Conservation (phyloP, 2,113 vertebrate species). For the Oryzias curvinotus region DNA sequence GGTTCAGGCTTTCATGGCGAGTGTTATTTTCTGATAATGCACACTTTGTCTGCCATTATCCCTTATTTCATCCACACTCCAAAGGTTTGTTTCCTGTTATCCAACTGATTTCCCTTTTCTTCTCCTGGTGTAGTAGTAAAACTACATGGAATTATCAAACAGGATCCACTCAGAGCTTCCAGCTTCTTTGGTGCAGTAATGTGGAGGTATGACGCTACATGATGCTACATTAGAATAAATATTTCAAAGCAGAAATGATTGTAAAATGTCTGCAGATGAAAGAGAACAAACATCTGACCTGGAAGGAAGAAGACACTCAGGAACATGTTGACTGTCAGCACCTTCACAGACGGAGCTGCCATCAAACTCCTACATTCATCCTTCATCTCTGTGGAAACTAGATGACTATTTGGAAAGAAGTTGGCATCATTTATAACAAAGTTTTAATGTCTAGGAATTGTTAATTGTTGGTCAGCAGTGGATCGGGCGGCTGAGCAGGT, state of each 20-base stretch:
- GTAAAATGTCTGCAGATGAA: neutral
- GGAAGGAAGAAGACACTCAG: neutral
- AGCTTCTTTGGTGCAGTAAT: neutral
- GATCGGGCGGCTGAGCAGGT: too few species aligned
- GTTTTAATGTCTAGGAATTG: too few species aligned
- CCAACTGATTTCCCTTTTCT: neutral
- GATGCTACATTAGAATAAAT: too few species aligned
- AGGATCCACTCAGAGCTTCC: neutral
- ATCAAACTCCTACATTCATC: neutral
- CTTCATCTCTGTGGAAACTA: neutral
- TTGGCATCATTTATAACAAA: too few species aligned
- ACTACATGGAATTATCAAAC: slow-evolving; percentile 9
- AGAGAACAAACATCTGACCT: too few species aligned
- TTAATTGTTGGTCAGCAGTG: too few species aligned
- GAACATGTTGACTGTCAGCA: slow-evolving; percentile 7
- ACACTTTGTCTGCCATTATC: too few species aligned
- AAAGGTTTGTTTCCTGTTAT: neutral
- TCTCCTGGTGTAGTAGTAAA: neutral
- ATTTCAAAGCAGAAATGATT: neutral
- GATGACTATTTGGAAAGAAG: too few species aligned
- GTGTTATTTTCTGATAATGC: too few species aligned
- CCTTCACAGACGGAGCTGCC: neutral
- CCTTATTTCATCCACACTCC: too few species aligned
- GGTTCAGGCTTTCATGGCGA: too few species aligned
- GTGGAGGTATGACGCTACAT: neutral